phyloP scores from a whole-genome alignment of 1,140 invertebrate species.

The Saccostrea echinata region DNA sequence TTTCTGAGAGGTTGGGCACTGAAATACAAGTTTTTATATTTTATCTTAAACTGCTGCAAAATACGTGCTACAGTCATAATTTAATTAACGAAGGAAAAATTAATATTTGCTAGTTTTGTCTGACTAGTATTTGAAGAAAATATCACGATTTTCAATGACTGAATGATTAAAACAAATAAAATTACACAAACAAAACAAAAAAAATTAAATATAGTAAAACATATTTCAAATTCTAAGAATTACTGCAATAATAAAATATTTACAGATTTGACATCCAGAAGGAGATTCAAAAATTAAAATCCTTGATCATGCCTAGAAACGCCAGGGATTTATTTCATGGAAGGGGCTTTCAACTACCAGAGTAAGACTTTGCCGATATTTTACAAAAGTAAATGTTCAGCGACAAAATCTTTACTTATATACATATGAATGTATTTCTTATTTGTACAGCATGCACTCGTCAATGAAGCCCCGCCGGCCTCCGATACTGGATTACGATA shows the following conservation, averaged over 20 bases:
- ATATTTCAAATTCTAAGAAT: background rate
- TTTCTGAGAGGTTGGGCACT: slow-evolving; percentile 70
- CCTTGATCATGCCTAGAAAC: slow-evolving; percentile 68
- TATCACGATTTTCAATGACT: no score
- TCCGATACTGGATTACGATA: slow-evolving; percentile 58
- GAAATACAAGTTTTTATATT: background rate
- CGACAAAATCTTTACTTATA: no score
- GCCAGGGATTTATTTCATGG: slow-evolving; percentile 73
- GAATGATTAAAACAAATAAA: background rate
- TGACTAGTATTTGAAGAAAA: no score
- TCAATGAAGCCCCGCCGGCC: slow-evolving; percentile 58
- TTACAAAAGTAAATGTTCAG: background rate
- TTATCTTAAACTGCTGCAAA: no score
- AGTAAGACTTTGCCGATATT: slow-evolving; percentile 56
- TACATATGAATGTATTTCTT: background rate
- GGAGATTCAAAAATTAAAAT: slow-evolving; percentile 70
- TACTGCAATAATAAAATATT: slow-evolving; percentile 1
- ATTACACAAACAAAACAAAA: no score
- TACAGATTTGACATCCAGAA: slow-evolving; percentile 69
- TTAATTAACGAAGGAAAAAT: no score
- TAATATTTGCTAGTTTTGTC: no score
- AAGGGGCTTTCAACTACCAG: slow-evolving; percentile 68
- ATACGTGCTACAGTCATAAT: no score
- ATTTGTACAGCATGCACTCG: slow-evolving; percentile 57
- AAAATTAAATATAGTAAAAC: background rate